Base-by-base conservation (phyloP, 35 echinoderm and acorn worm genomes). In the Eucidaris tribuloides region DNA sequence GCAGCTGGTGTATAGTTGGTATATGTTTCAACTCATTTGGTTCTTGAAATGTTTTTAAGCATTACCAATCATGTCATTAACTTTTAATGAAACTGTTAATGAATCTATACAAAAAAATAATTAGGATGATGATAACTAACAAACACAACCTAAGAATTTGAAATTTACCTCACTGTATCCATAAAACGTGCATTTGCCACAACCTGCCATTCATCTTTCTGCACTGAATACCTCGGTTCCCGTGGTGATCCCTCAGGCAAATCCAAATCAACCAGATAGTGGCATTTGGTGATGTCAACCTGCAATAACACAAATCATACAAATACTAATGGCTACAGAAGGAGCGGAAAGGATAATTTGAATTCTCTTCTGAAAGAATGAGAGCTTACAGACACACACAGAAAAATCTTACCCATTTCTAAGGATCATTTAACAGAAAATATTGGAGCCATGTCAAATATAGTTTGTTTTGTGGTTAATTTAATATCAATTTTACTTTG, bases 191-290 rank as follows among this genome's bases (percentile, higher is more conserved):
- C 18, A 41, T 74, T 81, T 11, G 40, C 57, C 18, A 96, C 55
- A 19, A 92, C 46, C 60, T 91, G 78, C 93, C 93, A 96, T 28
- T 96, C 80, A 0, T 96, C 93, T 4, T 4, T 49, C 19, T 45
- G 33, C 22, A 74, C 43, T 7, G 90, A 84, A 56, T 92, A 97
- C 2, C 86, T 58, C 0, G 94, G 94, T 83, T 97, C 94, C 54
- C 55, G 42, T 4, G 71, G 45, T 37, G 89, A 85, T 39, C 56
- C 71, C 13, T 62, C 48, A 1, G 90, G 89, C 32, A 92, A 43
- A 54, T 97, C 94, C 5, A 97, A 61, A 57, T 97, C 94, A 66
- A 97, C 86, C 14, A 97, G 82, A 82, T 97, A 97, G 62, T 97
- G 94, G 54, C 94, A 97, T 70, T 92, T 92, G 17, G 49, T 74